A percentile compares a stretch with the other conserved stretches of the same genome.
phyloP scores from a whole-genome alignment of 1,140 invertebrate species.

The Drosophila grimshawi region DNA sequence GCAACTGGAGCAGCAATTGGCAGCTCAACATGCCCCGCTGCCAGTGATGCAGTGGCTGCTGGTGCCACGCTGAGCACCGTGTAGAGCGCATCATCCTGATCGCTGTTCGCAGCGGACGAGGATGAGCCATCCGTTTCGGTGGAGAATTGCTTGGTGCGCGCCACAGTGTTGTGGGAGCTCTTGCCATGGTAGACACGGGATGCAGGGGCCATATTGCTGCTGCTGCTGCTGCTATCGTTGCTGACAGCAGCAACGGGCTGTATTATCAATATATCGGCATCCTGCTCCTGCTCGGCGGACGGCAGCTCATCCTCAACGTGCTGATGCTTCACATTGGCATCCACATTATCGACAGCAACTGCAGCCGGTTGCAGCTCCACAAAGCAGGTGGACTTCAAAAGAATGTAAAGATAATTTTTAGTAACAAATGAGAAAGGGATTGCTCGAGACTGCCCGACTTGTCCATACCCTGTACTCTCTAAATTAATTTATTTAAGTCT shows the following conservation, averaged over 20 bases:
- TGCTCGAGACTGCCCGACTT: too few relatives aligned
- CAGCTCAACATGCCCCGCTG: constrained; percentile 37
- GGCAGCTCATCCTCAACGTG: constrained; percentile 68
- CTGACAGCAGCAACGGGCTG: constrained; percentile 4
- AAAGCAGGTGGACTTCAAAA: constrained; percentile 68
- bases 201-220: background rate
- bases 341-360: constrained; percentile 56
- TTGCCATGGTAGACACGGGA: constrained; percentile 57
- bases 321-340: constrained; percentile 71
- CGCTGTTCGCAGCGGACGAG: constrained; percentile 1
- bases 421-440: too few relatives aligned
- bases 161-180: constrained; percentile 57
- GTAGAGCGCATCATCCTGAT: constrained; percentile 52
- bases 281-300: constrained; percentile 58
- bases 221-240: constrained; percentile 42
- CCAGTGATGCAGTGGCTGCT: constrained; percentile 1
- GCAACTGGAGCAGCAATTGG: constrained; percentile 11
- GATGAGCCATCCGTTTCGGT: constrained; percentile 35
- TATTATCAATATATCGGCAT: constrained; percentile 52
- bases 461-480: too few relatives aligned
- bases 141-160: constrained; percentile 54
- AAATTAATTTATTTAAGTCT: too few relatives aligned
- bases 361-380: constrained; percentile 61
- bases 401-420: background rate
- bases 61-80: constrained; percentile 23